These are phyloP conservation scores for Phrixothrix hirtus DNA, from an alignment of 2,888 invertebrate genomes.

Conservation along the genomic window DNA sequence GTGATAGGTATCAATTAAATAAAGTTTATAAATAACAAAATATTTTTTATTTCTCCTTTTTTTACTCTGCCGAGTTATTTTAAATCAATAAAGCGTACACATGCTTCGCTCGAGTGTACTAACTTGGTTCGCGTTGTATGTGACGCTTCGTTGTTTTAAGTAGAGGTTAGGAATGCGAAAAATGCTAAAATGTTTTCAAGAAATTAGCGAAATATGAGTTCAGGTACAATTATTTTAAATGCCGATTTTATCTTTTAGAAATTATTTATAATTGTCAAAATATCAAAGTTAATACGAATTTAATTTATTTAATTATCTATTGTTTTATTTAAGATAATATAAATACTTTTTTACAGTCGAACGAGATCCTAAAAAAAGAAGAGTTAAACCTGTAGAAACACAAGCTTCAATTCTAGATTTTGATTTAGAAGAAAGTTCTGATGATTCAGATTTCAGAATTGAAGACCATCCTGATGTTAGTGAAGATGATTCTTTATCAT, in stretches of 20 bases:
- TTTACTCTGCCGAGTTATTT: conserved; percentile 2
- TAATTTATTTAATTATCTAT: too few relatives aligned
- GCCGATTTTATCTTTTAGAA: too few relatives aligned
- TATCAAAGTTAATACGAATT: too few relatives aligned
- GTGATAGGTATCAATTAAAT: conserved; percentile 34
- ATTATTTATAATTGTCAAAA: too few relatives aligned
- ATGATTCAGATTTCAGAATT: conserved; percentile 92
- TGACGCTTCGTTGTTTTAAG: conserved; percentile 14
- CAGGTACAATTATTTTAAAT: conserved; percentile 28
- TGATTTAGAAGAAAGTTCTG: conserved; percentile 88
- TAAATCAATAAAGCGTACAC: conserved; percentile 22
- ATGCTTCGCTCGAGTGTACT: conserved; percentile 15
- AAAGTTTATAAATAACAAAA: conserved; percentile 7
- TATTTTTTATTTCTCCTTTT: conserved; percentile 7
- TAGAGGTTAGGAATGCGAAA: conserved; percentile 16
- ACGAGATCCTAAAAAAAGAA: conserved; percentile 78
- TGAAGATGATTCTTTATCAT: conserved; percentile 72
- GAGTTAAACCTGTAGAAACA: conserved; percentile 78
- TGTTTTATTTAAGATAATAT: too few relatives aligned
- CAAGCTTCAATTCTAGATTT: conserved; percentile 78
- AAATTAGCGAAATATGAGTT: conserved; percentile 18
- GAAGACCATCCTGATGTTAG: conserved; percentile 82
- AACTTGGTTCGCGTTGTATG: conserved; percentile 11
- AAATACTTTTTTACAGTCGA: conserved; percentile 55
- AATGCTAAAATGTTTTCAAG: conserved; percentile 2